These are phyloP conservation scores for Gopherus evgoodei DNA, from an alignment of 2,113 vertebrate genomes.

Conservation along the genomic window DNA sequence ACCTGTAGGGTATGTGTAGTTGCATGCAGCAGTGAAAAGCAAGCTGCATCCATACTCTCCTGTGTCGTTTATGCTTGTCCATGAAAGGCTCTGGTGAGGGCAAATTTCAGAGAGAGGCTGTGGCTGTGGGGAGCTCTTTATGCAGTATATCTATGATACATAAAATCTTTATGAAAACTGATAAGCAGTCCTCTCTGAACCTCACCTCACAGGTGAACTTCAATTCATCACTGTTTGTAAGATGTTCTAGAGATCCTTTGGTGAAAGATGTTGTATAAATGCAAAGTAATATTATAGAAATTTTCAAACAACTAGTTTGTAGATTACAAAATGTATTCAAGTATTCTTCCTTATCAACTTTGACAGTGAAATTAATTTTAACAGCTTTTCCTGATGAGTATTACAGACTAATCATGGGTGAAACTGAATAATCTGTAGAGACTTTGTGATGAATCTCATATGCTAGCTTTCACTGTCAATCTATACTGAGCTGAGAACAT, in stretches of 20 bases:
- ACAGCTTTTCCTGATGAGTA: constrained; percentile 16
- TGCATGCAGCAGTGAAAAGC: background rate
- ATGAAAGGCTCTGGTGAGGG: background rate
- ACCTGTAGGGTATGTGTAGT: background rate
- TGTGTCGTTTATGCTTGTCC: background rate
- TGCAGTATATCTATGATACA: background rate
- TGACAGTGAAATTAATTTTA: constrained; percentile 3
- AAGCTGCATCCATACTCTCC: background rate
- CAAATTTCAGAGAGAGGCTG: background rate
- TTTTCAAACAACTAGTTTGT: background rate
- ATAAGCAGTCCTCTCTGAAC: background rate
- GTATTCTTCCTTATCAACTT: background rate
- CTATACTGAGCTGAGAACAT: background rate
- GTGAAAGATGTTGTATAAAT: background rate
- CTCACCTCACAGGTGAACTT: background rate
- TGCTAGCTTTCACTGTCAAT: background rate
- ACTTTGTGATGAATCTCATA: background rate
- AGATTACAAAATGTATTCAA: background rate
- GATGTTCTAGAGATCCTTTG: background rate
- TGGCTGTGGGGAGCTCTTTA: background rate
- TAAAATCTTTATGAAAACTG: background rate
- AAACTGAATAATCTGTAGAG: background rate
- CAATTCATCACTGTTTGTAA: accelerated
- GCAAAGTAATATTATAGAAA: background rate
- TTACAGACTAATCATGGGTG: constrained; percentile 26